A percentile compares a stretch with the other conserved stretches of the same genome.
Conservation (phyloP, 1,140 invertebrate genomes). For the Trachymyrmex septentrionalis region DNA sequence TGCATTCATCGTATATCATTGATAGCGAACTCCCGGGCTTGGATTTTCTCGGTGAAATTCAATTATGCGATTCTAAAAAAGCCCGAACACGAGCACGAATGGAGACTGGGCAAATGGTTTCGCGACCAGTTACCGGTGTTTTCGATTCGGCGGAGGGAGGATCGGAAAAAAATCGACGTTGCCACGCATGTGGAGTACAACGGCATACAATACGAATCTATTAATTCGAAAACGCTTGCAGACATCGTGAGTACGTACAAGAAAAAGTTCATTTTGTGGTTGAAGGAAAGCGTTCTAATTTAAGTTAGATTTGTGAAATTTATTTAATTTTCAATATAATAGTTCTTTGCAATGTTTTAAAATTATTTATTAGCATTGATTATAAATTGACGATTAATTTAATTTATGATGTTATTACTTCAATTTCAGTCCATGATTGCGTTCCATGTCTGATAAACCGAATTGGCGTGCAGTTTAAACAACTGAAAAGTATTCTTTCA, state of each 20-base stretch:
- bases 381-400: too few relatives aligned
- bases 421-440: too few relatives aligned
- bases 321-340: background rate
- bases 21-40: constrained; percentile 43
- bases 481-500: too few relatives aligned
- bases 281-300: background rate
- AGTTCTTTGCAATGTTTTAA: too few relatives aligned
- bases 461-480: too few relatives aligned
- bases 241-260: background rate
- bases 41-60: constrained; percentile 57
- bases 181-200: background rate
- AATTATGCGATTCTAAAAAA: constrained; percentile 68
- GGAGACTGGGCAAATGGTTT: constrained; percentile 25
- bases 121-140: constrained; percentile 35
- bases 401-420: too few relatives aligned
- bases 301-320: background rate
- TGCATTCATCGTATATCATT: constrained; percentile 65
- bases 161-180: background rate
- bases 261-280: background rate
- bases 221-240: constrained; percentile 3
- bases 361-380: too few relatives aligned
- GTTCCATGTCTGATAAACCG: too few relatives aligned
- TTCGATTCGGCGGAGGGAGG: background rate
- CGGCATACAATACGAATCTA: background rate
- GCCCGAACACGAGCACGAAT: constrained; percentile 28